phyloP scores from a whole-genome alignment of 92 coral and sea anemone genomes.

The Metridium senile region DNA sequence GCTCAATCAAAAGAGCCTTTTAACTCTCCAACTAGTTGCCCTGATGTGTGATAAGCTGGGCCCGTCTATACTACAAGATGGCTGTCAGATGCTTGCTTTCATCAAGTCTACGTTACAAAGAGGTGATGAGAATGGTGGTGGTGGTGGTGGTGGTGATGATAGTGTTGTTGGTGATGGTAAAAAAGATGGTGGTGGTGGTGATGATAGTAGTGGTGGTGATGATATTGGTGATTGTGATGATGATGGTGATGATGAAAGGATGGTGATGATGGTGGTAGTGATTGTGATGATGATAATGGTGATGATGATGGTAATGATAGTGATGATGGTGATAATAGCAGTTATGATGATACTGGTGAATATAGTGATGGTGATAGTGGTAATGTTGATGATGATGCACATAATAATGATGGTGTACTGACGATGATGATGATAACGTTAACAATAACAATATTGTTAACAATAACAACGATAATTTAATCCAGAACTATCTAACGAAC shows the following conservation, averaged over 20 bases:
- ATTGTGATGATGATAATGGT: background rate
- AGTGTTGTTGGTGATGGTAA: background rate
- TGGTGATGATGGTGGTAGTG: background rate
- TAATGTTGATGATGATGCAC: background rate
- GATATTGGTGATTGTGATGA: background rate
- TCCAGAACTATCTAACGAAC: no score
- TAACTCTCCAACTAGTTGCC: constrained; percentile 80
- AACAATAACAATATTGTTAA: background rate
- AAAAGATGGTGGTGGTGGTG: background rate
- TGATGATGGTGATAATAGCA: background rate
- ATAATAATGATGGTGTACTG: background rate
- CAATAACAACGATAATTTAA: background rate
- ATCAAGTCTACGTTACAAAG: constrained; percentile 78
- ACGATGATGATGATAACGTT: background rate
- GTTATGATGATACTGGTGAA: background rate
- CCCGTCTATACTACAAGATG: constrained; percentile 75
- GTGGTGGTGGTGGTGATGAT: background rate
- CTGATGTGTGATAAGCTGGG: constrained; percentile 97
- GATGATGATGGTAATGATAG: background rate
- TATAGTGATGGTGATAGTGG: background rate
- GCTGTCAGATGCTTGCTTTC: constrained; percentile 79
- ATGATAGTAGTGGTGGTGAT: background rate
- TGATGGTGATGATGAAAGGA: background rate
- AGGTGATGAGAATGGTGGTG: constrained; percentile 5
- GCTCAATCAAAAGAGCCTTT: constrained; percentile 46